phyloP scores from a whole-genome alignment of 2,797 vertebrate species.

The Tapirus indicus region DNA sequence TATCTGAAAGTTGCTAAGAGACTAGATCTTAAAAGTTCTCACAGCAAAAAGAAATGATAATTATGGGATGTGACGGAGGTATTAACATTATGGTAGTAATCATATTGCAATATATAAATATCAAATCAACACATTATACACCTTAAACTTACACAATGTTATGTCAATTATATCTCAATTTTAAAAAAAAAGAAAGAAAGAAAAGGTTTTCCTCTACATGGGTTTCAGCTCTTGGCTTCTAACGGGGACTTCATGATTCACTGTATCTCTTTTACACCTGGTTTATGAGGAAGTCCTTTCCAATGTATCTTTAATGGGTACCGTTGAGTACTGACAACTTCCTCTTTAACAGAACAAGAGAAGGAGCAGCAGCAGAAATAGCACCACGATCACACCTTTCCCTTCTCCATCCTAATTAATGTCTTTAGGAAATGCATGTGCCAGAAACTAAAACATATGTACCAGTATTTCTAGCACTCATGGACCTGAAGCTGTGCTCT shows the following conservation, averaged over 20 bases:
- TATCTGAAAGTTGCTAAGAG: constrained; percentile 15
- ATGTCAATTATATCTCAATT: background rate
- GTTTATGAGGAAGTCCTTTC: background rate
- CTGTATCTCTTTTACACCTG: background rate
- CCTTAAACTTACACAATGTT: background rate
- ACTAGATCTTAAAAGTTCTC: background rate
- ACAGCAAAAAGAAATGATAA: background rate
- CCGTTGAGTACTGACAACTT: background rate
- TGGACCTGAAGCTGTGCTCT: background rate
- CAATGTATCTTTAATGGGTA: background rate
- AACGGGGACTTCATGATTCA: background rate
- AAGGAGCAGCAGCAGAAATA: background rate
- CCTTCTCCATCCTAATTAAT: background rate
- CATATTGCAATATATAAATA: background rate
- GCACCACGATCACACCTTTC: background rate
- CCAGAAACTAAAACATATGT: background rate
- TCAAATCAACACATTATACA: background rate
- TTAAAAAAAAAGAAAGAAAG: background rate
- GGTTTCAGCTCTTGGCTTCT: background rate
- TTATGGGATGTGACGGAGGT: background rate
- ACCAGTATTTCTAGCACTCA: background rate
- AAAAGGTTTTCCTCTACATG: background rate
- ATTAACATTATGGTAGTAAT: background rate
- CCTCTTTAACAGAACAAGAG: constrained; percentile 3
- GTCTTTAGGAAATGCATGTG: background rate